These are phyloP conservation scores for Acipenser ruthenus DNA, from an alignment of 2,797 vertebrate genomes.

Conservation along the genomic window DNA sequence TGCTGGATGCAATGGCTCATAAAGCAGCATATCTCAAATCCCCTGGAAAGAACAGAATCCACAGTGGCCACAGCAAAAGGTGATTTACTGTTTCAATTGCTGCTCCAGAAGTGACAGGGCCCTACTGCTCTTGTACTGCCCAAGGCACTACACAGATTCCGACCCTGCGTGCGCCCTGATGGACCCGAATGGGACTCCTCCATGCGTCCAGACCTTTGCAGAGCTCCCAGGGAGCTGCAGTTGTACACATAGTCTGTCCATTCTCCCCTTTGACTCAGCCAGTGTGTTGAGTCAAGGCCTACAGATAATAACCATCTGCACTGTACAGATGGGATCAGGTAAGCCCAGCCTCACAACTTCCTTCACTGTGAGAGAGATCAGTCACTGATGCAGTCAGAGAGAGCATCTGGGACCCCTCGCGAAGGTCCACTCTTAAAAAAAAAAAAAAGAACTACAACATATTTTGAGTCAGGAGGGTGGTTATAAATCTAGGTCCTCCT, in stretches of 20 bases:
- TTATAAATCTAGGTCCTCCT: conserved; percentile 42
- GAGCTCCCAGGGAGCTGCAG: not conserved
- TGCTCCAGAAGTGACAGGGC: conserved; percentile 1
- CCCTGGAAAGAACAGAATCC: no score
- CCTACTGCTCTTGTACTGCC: conserved; percentile 5
- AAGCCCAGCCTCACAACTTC: conserved; percentile 29
- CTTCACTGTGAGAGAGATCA: conserved; percentile 15
- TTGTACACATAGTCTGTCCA: not conserved
- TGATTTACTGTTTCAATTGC: not conserved
- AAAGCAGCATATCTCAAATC: no score
- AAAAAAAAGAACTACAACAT: conserved; percentile 39
- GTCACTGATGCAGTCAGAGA: conserved; percentile 5
- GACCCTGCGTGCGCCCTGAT: conserved; percentile 8
- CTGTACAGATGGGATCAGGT: conserved; percentile 32
- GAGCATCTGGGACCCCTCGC: conserved; percentile 23
- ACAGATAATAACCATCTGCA: conserved; percentile 43
- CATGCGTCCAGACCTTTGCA: rapidly evolving
- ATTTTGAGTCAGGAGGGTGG: conserved; percentile 47
- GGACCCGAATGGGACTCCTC: rapidly evolving
- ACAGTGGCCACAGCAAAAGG: conserved; percentile 22
- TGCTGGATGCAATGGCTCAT: no score
- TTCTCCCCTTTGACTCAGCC: conserved; percentile 21
- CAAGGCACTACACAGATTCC: not conserved
- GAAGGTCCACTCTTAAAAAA: conserved; percentile 14
- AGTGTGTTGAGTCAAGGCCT: conserved; percentile 17